Evolutionary conservation across 37 sponge, comb jelly and placozoan species (phyloP), one percentile per base, ranked within the genome.

Genomic region (Hexactinellida sp.): DNA sequence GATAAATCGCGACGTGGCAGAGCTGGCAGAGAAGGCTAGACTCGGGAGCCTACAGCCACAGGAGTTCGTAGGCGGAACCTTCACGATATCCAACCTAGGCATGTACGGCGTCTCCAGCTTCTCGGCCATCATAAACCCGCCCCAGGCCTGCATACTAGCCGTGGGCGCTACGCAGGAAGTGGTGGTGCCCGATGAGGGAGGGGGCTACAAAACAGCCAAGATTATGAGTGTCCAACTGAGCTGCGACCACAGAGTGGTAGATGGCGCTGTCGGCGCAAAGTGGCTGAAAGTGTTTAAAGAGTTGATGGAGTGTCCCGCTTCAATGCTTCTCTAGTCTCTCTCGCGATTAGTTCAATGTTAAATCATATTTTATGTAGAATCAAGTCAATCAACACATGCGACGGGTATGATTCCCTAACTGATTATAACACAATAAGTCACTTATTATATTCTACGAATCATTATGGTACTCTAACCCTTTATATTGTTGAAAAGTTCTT

Each of bases 231-330:
- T 98, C 25, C 93, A 96, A 1, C 84, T 98, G 86, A 98, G 96
- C 86, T 95, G 99, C 88, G 99, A 98, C 54, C 99, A 98, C 86
- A 82, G 99, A 3, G 96, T 95, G 36, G 96, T 98, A 82, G 99
- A 98, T 82, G 99, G 99, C 0, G 99, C 96, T 0, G 93, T 94
- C 30, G 99, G 96, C 34, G 96, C 99, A 7, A 88, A 92, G 39
- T 98, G 99, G 99, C 87, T 98, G 63, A 36, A 82, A 23, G 84
- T 55, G 30, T 94, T 98, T 87, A 92, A 90, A 39, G 63, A 55
- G 34, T 85, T 84, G 36, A 85, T 98, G 28, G 95, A 98, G 71
- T 86, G 89, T 37, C 99, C 99, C n/a, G 36, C 55, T 83, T 90
- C 90, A 21, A 92, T 98, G 92, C 89, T 98, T 24, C 86, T 95